Evolutionary conservation across 2,888 invertebrate genomes (phyloP), one percentile per base, ranked within the genome.

Genomic region (Ennomos erosarius): DNA sequence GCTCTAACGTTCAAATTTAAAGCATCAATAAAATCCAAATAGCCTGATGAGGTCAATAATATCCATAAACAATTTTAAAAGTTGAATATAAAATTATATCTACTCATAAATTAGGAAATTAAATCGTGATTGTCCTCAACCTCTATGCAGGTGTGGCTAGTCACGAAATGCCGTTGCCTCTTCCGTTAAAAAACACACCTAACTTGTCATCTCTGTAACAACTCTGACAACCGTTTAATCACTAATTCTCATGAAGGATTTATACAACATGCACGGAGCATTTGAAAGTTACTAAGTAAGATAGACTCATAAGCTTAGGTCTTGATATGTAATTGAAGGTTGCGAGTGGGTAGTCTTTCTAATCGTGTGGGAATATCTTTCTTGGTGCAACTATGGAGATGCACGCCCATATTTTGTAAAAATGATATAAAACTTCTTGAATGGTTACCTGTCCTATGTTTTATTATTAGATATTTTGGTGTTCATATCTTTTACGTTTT

Each of bases 121-220:
- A 67, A 73, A 76, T 54, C 68, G 67, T 73, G 73, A 71, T 59
- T 68, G 65, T 74, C 73, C 74, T 73, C 70, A 70, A 80, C 74
- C 71, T 76, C 68, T 68, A 59, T 8, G 45, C 74, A 81, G 83
- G 82, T 81, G 82, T 81, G 79, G 76, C 74, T 65, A 71, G 76
- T 76, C 76, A 79, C 76, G 77, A 53, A 54, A 45, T 43, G 68
- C 69, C 72, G 68, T 69, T 68, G 69, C 62, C 66, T 65, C 67
- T 71, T 70, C 70, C 68, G 68, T 67, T 63, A 67, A 69, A 68
- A 69, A 67, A 71, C 60, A 59, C 33, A 40, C 1, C 33, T 40
- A 42, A 26, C 75, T 63, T 75, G 75, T 76, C 76, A 75, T 71
- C 69, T 68, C 68, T 64, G 69, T 64, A 68, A 73, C 73, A 71